Evolutionary conservation across 2,113 vertebrate species (phyloP), one percentile per base, ranked within the genome.

Genomic region (pig (Sus scrofa)): DNA sequence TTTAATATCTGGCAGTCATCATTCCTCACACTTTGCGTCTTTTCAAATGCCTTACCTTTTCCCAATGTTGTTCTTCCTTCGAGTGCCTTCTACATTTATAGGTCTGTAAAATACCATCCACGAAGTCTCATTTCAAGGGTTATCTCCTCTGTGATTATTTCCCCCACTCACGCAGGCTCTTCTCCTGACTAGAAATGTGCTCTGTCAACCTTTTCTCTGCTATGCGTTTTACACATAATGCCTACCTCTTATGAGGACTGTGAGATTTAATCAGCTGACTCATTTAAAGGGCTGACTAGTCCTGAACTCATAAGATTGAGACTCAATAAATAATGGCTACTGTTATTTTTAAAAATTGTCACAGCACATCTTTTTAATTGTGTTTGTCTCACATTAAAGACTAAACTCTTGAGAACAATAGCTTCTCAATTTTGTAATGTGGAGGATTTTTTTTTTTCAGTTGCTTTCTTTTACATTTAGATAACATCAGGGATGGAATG

Each of bases 81-180:
- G 88, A 95, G 75, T 32, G 52, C 3, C n/a, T 84, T 90, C 89
- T 27, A 86, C 68, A 79, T 83, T 78, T 73, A 83, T 39, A 83
- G 27, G 67, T 32, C 74, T 83, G 39, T 56, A 83, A 96, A 92
- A 87, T 30, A 65, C 86, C 74, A 89, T 89, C 74, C 74, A 63
- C n/a, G 65, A 94, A 89, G 68, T 83, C 30, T 89, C 87, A 73
- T 89, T 83, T 94, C 93, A 89, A 92, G 84, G 39, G 58, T 34
- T 83, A 27, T 16, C 34, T 79, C 60, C 54, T 85, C 50, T 13
- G 10, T 3, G 75, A 90, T 81, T 24, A 68, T 44, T 67, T 87
- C 26, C 24, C 24, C 2, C 11, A 78, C n/a, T 87, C 20, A 9
- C 39, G 37, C 32, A 27, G 44, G n/a, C 60, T 83, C 27, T 22